Base-by-base conservation (phyloP, 92 coral and sea anemone species). In the Paramuricea clavata region DNA sequence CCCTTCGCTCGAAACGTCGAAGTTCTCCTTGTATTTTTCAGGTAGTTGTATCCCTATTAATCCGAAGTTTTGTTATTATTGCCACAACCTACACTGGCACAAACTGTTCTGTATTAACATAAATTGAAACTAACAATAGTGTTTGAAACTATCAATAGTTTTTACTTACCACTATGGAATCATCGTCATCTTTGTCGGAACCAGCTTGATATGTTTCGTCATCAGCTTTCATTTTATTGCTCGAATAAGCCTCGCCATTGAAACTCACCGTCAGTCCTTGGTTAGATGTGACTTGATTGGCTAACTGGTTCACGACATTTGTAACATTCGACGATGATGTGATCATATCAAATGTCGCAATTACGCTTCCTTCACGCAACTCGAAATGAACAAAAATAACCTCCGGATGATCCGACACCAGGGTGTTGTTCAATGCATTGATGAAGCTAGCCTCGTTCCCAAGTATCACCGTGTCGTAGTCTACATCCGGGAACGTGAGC, bases 281-380 rank as follows among this genome's bases (percentile, higher is more conserved):
- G 25, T 10, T 11, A 11, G 82, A 76, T 9, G 67, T 49, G 42
- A 76, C 82, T 44, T 76, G 61, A 61, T 30, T 32, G 43, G 68
- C 82, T 68, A 76, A 7, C 34, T 76, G 15, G 57, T 49, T 35
- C 2, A 76, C 65, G 3, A 31, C 68, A 23, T 15, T 31, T 25
- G 82, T 49, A 33, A 49, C 68, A 16, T 76, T 76, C 68, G 82
- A 76, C 27, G 56, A 61, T 32, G 42, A 49, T 43, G 82, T 76
- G 67, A 76, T 76, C 82, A 76, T 76, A 30, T 76, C 82, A 23
- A 76, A 76, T 31, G 64, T 32, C 23, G 82, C 82, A 76, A 49
- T 50, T 2, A 50, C 42, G 59, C 82, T 76, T 30, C 82, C 82
- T 76, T 54, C 49, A 12, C 68, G 36, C 43, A 76, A 61, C 59